Evolutionary conservation across 2,888 invertebrate species (phyloP).

Genomic region (Drosophila koepferae): DNA sequence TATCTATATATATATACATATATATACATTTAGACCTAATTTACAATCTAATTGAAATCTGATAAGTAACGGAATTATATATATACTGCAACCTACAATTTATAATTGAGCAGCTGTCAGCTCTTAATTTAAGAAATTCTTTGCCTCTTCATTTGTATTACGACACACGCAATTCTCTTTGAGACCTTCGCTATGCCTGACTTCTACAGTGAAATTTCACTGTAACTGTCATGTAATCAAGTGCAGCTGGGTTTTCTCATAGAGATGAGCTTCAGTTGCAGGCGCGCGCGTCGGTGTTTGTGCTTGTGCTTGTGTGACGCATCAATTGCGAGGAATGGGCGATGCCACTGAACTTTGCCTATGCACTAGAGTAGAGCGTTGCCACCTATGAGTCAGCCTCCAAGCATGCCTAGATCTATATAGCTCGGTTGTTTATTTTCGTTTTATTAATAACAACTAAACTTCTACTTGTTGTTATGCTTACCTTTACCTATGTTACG

Average conservation of each 20-base stretch:
- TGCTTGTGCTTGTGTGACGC: slow-evolving; percentile 49
- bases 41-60: background rate
- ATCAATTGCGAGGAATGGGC: slow-evolving; percentile 32
- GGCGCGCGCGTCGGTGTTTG: slow-evolving; percentile 11
- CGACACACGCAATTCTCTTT: no score
- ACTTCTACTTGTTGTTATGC: slow-evolving; percentile 12
- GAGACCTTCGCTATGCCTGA: background rate
- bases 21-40: no score
- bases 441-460: background rate
- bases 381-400: slow-evolving; percentile 47
- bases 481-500: slow-evolving; percentile 60
- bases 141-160: background rate
- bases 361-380: slow-evolving; percentile 36
- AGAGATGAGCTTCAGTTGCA: slow-evolving; percentile 38
- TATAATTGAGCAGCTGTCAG: no score
- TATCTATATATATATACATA: background rate
- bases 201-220: background rate
- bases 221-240: background rate
- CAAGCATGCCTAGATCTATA: slow-evolving; percentile 9
- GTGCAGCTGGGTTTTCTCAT: slow-evolving; percentile 27
- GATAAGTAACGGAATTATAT: background rate
- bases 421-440: slow-evolving; percentile 7
- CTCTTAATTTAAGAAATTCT: background rate
- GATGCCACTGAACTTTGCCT: slow-evolving; percentile 75
- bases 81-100: no score